These are phyloP conservation scores for Gobius niger DNA, from an alignment of 2,113 vertebrate species.

Conservation along the genomic window DNA sequence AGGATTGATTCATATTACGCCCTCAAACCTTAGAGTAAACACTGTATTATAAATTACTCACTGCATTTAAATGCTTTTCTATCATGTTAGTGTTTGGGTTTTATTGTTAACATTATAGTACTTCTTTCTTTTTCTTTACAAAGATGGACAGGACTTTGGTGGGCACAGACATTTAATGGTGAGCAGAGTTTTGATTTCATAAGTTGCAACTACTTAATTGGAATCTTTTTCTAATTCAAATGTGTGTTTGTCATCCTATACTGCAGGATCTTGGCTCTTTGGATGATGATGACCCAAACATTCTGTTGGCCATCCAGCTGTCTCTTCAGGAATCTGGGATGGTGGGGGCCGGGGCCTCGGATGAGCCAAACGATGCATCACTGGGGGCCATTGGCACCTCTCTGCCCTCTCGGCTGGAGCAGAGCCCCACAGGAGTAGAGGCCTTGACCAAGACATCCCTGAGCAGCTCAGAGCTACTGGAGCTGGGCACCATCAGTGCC, in stretches of 20 bases:
- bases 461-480: constrained; percentile 93
- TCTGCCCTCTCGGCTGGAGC: constrained; percentile 89
- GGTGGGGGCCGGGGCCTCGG: constrained; percentile 76
- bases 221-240: not conserved
- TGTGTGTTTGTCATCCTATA: not conserved
- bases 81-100: constrained; percentile 1
- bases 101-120: constrained; percentile 1
- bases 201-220: not conserved
- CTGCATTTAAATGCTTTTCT: not conserved
- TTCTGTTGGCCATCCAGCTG: constrained; percentile 95
- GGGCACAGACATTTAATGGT: constrained; percentile 88
- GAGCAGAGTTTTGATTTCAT: constrained; percentile 58
- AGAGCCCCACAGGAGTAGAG: constrained; percentile 78
- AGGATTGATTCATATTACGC: not conserved
- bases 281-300: constrained; percentile 98
- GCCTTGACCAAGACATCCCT: constrained; percentile 81
- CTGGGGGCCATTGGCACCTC: constrained; percentile 94
- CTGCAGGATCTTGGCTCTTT: constrained; percentile 88
- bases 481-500: constrained; percentile 82
- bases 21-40: not conserved
- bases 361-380: constrained; percentile 85
- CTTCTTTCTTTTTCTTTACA: constrained; percentile 27
- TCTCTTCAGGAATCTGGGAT: constrained; percentile 95
- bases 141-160: constrained; percentile 85
- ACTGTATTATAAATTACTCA: not conserved